Percentiles rank a stretch among this genome's conserved stretches.
These are phyloP conservation scores for Willowsia nigromaculata DNA, from an alignment of 2,888 invertebrate species.

Conservation along the genomic window DNA sequence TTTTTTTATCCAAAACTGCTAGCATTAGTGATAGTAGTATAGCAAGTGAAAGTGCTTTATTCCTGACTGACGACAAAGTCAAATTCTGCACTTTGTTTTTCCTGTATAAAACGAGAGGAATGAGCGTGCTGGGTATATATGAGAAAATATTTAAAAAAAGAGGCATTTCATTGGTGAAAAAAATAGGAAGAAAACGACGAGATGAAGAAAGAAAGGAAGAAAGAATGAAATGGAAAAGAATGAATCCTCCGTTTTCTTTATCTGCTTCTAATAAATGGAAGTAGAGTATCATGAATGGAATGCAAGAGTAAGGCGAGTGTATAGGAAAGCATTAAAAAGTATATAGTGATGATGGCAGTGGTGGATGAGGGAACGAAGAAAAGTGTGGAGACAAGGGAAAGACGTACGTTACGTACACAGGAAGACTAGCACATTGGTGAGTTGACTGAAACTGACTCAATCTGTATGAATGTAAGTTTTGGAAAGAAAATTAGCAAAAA, in stretches of 20 bases:
- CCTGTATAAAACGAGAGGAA: background rate
- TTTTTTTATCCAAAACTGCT: constrained; percentile 12
- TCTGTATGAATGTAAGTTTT: constrained; percentile 16
- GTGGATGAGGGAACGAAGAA: background rate
- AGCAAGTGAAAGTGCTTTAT: background rate
- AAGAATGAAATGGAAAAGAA: background rate
- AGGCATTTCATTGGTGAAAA: background rate
- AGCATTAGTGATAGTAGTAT: background rate
- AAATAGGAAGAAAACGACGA: background rate
- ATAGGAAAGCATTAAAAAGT: background rate
- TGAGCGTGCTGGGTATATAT: background rate
- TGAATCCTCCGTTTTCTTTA: constrained; percentile 27
- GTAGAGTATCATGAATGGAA: background rate
- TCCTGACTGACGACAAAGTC: background rate
- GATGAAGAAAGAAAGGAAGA: background rate
- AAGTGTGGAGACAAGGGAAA: background rate
- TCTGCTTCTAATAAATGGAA: constrained; percentile 19
- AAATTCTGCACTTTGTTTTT: constrained; percentile 20
- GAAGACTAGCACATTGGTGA: background rate
- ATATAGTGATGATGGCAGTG: background rate
- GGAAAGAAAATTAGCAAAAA: constrained; percentile 67
- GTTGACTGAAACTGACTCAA: background rate
- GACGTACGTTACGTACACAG: background rate
- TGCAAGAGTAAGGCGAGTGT: background rate
- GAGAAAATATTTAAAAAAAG: constrained; percentile 8